A percentile compares a stretch with the other conserved stretches of the same genome.
phyloP scores from a whole-genome alignment of 1,140 invertebrate genomes.

The Helicoverpa armigera region DNA sequence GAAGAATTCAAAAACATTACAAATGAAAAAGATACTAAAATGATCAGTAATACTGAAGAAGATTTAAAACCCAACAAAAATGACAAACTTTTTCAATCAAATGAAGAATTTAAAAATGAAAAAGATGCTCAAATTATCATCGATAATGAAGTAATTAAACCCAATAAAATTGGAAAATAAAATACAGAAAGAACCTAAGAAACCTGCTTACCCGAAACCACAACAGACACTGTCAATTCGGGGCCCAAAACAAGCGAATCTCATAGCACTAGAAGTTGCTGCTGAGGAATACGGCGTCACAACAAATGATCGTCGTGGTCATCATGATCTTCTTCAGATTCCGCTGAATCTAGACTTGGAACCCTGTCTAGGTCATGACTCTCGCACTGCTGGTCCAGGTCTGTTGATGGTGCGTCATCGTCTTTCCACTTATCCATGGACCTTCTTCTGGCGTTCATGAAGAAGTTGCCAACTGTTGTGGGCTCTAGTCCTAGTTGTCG shows the following conservation, averaged over 20 bases:
- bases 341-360: constrained; percentile 78
- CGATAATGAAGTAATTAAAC: no score
- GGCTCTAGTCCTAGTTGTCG: constrained; percentile 98
- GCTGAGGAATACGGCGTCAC: constrained; percentile 80
- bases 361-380: constrained; percentile 78
- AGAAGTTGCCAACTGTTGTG: constrained; percentile 99
- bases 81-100: no score
- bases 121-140: no score
- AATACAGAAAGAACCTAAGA: no score
- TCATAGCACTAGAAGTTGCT: constrained; percentile 82
- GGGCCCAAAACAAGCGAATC: constrained; percentile 60
- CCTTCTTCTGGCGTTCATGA: constrained; percentile 99
- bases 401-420: constrained; percentile 88
- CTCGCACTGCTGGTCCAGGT: constrained; percentile 78
- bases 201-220: neutral
- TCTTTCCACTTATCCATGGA: constrained; percentile 99
- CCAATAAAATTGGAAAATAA: no score
- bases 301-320: constrained; percentile 82
- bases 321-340: constrained; percentile 82
- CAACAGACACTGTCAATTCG: constrained; percentile 48
- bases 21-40: no score
- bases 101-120: no score
- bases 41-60: no score
- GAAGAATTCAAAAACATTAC: no score
- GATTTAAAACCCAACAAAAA: no score